These are phyloP conservation scores for Ptiloglossa arizonensis DNA, from an alignment of 1,140 invertebrate genomes.

Conservation along the genomic window DNA sequence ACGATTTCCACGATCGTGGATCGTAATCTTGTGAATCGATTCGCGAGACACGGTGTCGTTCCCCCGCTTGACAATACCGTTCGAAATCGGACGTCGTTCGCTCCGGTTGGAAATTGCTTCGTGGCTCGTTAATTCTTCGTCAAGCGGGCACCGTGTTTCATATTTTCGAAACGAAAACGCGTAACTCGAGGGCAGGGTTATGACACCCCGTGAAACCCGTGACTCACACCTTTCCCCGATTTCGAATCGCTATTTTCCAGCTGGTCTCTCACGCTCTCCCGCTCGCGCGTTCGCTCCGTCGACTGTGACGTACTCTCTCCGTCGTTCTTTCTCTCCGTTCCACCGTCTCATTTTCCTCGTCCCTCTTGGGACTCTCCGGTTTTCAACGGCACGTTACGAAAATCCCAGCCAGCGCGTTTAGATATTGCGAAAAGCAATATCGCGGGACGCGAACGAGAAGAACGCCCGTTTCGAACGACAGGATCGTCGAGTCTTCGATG, in stretches of 20 bases:
- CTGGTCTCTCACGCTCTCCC: slow-evolving; percentile 67
- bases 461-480: neutral
- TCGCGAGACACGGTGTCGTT: neutral
- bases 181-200: slow-evolving; percentile 53
- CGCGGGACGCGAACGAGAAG: neutral
- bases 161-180: slow-evolving; percentile 52
- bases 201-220: slow-evolving; percentile 68
- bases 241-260: slow-evolving; percentile 68
- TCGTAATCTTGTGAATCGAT: neutral
- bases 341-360: slow-evolving; percentile 15
- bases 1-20: too few relatives aligned
- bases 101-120: slow-evolving; percentile 42
- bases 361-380: slow-evolving; percentile 20
- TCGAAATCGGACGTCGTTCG: slow-evolving; percentile 41
- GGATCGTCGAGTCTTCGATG: neutral
- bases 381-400: slow-evolving; percentile 34
- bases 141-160: slow-evolving; percentile 21
- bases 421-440: slow-evolving; percentile 1
- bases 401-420: slow-evolving; percentile 1
- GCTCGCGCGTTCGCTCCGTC: slow-evolving; percentile 66
- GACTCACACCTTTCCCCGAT: slow-evolving; percentile 70
- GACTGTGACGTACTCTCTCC: slow-evolving; percentile 66
- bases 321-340: slow-evolving; percentile 6
- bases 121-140: slow-evolving; percentile 52
- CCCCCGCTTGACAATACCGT: slow-evolving; percentile 27